Evolutionary conservation across 2,113 vertebrate genomes (phyloP), one percentile per base, ranked within the genome.

Genomic region (Alligator sinensis): DNA sequence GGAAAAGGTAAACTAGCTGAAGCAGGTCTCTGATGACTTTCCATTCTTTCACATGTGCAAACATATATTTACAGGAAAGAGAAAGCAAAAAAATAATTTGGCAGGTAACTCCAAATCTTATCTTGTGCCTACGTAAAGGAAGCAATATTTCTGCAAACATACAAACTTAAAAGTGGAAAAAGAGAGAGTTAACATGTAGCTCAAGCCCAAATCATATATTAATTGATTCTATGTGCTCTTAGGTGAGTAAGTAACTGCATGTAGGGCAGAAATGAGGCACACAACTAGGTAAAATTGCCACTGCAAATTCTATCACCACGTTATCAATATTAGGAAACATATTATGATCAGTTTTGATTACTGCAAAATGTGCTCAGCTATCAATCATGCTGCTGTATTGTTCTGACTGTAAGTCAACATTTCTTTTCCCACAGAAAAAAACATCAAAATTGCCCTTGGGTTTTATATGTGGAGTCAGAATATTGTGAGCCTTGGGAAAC

Each of bases 111-210:
- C 34, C 68, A 74, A 47, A 47, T 47, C 21, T 84, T 57, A 63
- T 3, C 3, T 1, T 54, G 22, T 5, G 5, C 9, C 47, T 47
- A 14, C 19, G n/a, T 78, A 72, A 47, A 12, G 57, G 61, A 38
- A 61, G 77, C 57, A 74, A 68, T 1, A 74, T 11, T 12, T 12
- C 61, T 18, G 62, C 58, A 17, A 80, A 79, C 63, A 21, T 11
- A 38, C 85, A 30, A 6, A 63, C 6, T 4, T 9, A 61, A 60
- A 77, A 85, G 28, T 1, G 27, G n/a, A 87, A 89, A 91, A 82
- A 75, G 92, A 89, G 89, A 81, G 78, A 90, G 91, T 93, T 93
- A 93, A 63, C 60, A 83, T 47, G 22, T 6, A 87, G 83, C 59
- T 92, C 68, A 68, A 12, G 21, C 11, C 34, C 38, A 74, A 68